Evolutionary conservation across 2,888 invertebrate species (phyloP).

Genomic region (Cabera pusaria): DNA sequence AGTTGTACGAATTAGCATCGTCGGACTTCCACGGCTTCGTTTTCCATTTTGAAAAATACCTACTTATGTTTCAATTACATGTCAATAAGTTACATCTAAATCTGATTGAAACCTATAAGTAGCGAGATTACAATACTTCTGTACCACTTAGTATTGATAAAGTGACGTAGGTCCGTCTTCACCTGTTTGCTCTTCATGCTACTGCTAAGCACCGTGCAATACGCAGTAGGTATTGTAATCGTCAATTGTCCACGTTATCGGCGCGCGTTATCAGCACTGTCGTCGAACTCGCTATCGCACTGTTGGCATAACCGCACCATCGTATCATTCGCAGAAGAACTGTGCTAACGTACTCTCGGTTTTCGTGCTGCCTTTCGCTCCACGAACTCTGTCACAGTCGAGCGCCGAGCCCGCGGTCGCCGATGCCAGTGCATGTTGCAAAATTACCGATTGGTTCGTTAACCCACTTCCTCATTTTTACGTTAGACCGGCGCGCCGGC

Average conservation of each 20-base stretch:
- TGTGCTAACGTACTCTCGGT: constrained; percentile 73
- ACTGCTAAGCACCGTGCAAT: constrained; percentile 8
- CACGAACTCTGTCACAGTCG: constrained; percentile 55
- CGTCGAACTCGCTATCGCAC: constrained; percentile 73
- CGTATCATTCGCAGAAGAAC: constrained; percentile 71
- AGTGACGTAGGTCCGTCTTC: no score
- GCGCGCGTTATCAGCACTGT: constrained; percentile 63
- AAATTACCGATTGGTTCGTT: constrained; percentile 71
- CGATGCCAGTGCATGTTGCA: constrained; percentile 63
- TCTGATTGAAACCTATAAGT: no score
- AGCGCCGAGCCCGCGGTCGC: constrained; percentile 56
- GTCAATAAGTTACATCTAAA: no score
- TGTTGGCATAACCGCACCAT: constrained; percentile 60
- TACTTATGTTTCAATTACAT: no score
- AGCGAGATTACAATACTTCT: no score
- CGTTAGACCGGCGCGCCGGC: constrained; percentile 42
- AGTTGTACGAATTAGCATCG: no score
- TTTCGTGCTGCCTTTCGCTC: constrained; percentile 73
- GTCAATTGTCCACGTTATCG: constrained; percentile 59
- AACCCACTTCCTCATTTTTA: constrained; percentile 61
- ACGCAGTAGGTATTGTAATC: constrained; percentile 31
- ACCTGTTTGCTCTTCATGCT: constrained; percentile 9
- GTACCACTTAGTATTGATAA: no score
- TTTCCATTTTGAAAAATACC: no score
- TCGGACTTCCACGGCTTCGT: no score